A percentile compares a stretch with the other conserved stretches of the same genome.
phyloP scores from a whole-genome alignment of 2,113 vertebrate genomes.

The Mola mola region DNA sequence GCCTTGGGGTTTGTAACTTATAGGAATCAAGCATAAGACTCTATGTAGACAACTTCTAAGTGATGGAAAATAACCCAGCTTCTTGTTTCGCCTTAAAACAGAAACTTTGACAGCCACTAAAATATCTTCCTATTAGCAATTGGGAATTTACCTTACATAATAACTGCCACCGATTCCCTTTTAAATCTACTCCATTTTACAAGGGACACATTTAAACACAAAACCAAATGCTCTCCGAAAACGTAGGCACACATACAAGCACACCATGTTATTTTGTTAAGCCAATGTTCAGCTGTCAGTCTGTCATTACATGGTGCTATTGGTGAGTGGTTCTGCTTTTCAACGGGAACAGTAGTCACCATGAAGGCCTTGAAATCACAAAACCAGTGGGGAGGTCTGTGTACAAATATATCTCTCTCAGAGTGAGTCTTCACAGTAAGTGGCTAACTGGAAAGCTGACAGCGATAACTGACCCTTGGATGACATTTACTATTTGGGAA shows the following conservation, averaged over 20 bases:
- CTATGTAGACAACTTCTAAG: no score
- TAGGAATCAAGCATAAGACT: no score
- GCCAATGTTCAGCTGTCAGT: constrained; percentile 8
- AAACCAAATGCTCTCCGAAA: constrained; percentile 5
- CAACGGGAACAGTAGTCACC: not conserved
- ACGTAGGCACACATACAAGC: not conserved
- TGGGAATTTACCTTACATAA: constrained; percentile 34
- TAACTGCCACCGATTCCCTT: constrained; percentile 30
- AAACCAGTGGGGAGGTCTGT: not conserved
- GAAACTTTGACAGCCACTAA: constrained; percentile 23
- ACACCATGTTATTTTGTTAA: constrained; percentile 20
- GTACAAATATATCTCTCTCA: not conserved
- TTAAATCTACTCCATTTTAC: constrained; percentile 2
- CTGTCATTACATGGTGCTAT: constrained; percentile 34
- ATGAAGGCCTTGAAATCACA: not conserved
- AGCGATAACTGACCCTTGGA: not conserved
- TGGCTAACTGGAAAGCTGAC: not conserved
- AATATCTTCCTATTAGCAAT: constrained; percentile 29
- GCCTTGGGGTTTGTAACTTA: no score
- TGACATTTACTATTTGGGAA: not conserved
- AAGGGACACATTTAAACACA: no score
- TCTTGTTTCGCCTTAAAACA: constrained; percentile 55
- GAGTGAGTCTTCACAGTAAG: not conserved
- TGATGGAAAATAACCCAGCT: constrained; percentile 49
- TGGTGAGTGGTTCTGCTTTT: constrained; percentile 5